phyloP scores from a whole-genome alignment of 2,888 invertebrate species.

The Parelbella ahira region DNA sequence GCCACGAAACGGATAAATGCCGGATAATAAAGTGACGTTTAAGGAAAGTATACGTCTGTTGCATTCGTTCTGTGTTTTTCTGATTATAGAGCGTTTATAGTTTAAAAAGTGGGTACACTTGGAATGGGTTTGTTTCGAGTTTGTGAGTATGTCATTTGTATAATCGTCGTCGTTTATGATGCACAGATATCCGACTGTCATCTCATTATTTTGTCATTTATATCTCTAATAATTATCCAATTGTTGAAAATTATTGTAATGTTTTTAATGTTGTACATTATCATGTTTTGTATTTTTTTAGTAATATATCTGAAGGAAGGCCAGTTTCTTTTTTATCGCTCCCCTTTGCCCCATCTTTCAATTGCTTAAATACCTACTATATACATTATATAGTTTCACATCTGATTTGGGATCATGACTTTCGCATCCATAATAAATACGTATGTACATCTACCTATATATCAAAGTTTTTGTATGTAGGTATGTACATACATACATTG shows the following conservation, averaged over 20 bases:
- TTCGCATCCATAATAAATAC: too few species aligned
- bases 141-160: conserved; percentile 33
- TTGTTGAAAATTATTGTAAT: neutral
- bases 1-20: conserved; percentile 69
- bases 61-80: conserved; percentile 26
- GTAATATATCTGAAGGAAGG: too few species aligned
- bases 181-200: neutral
- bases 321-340: too few species aligned
- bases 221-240: conserved; percentile 11
- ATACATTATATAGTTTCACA: too few species aligned
- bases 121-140: conserved; percentile 13
- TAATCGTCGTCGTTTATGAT: conserved; percentile 33
- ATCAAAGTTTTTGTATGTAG: too few species aligned
- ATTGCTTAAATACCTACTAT: too few species aligned
- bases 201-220: conserved; percentile 17
- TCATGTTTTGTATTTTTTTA: too few species aligned
- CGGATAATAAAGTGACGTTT: conserved; percentile 78
- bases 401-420: too few species aligned
- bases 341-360: too few species aligned
- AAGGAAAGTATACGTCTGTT: conserved; percentile 66
- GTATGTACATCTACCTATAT: too few species aligned
- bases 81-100: conserved; percentile 29
- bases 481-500: too few species aligned
- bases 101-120: conserved; percentile 13
- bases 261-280: neutral